Conservation (phyloP, 2,113 vertebrate species). For the Pica pica region DNA sequence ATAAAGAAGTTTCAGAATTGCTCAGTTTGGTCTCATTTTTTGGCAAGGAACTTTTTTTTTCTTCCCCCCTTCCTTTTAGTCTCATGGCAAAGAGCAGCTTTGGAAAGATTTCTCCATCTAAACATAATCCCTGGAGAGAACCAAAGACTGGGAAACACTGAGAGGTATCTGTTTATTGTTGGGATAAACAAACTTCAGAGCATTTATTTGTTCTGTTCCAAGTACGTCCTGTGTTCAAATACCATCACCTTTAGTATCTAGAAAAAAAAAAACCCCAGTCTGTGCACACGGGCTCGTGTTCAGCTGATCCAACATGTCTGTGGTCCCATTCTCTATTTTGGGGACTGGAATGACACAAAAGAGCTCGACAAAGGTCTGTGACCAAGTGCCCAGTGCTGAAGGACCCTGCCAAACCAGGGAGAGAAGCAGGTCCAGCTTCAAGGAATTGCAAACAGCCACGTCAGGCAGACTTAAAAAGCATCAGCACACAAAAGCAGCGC, state of each 20-base stretch:
- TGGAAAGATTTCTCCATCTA: background rate
- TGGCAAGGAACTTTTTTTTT: background rate
- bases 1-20: background rate
- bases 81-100: background rate
- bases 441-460: background rate
- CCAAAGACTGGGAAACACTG: background rate
- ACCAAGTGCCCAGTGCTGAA: too few species aligned
- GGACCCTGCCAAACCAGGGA: background rate
- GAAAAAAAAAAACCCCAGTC: background rate
- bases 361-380: background rate
- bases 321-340: background rate
- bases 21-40: background rate
- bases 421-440: background rate
- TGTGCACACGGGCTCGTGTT: background rate
- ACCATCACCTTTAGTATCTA: slow-evolving; percentile 14
- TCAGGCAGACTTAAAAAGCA: background rate
- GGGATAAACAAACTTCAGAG: slow-evolving; percentile 25
- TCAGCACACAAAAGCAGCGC: background rate
- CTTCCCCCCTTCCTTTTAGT: rapidly evolving
- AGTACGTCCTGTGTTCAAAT: background rate
- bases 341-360: background rate
- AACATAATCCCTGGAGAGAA: background rate
- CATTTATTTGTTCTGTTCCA: slow-evolving; percentile 25
- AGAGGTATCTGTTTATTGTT: slow-evolving; percentile 10
- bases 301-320: background rate